Evolutionary conservation across 2,113 vertebrate genomes (phyloP), one percentile per base, ranked within the genome.

Genomic region (Morone saxatilis): DNA sequence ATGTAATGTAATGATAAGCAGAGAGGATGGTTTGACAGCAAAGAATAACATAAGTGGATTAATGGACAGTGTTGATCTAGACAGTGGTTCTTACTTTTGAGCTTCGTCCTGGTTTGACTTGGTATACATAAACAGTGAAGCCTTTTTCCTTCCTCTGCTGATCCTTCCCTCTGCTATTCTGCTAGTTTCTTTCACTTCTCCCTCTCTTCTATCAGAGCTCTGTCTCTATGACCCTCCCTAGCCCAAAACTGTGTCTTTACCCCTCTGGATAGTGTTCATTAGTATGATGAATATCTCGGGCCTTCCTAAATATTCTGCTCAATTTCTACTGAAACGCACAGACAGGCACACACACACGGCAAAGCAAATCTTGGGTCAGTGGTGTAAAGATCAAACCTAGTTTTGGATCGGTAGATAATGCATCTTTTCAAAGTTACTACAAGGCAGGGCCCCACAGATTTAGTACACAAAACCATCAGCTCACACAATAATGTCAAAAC

Each of bases 221-320:
- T 48, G 20, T 51, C 69, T 53, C 43, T 41, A 41, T 47, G 51
- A 84, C 36, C 60, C 40, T 85, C 50, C 31, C 74, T 36, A 7
- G 61, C 40, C 60, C n/a, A 73, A 74, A 87, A 88, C 38, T 71
- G 67, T 53, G 22, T 73, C 61, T 85, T 78, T 80, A 69, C 57
- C 71, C 84, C 66, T 81, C 69, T 71, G 86, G 83, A 93, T 86
- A 84, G 81, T 83, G 80, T 90, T 92, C 88, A 93, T 94, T 93
- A 90, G 86, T 87, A 89, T 90, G 86, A 94, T 94, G 87, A 88
- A 94, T 93, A 85, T 92, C 76, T 60, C 8, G 16, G 86, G 76
- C 57, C 50, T 75, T 89, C 73, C 80, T 83, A 87, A 91, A 92
- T 90, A 89, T 88, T 82, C 83, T 31, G 43, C 78, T 90, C 69